Evolutionary conservation across 2,113 vertebrate genomes (phyloP).

Genomic region (Alligator sinensis): DNA sequence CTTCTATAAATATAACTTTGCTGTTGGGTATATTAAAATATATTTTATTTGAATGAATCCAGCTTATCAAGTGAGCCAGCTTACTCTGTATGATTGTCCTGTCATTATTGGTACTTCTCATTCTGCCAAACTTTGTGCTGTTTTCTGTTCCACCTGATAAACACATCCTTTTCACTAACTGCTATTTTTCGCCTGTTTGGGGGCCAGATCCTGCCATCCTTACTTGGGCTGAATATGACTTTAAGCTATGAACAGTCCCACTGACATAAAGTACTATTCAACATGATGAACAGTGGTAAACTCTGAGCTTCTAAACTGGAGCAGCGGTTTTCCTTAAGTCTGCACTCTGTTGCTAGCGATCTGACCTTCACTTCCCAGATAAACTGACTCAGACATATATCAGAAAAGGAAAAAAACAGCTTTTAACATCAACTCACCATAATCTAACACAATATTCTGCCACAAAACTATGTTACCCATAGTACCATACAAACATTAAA

Average conservation of each 20-base stretch:
- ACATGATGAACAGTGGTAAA: not conserved
- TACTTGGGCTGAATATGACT: not conserved
- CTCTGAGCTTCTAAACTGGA: not conserved
- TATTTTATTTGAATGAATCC: not conserved
- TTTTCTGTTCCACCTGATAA: not conserved
- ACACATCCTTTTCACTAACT: not conserved
- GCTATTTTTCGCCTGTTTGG: not conserved
- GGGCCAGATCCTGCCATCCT: not conserved
- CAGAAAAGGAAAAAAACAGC: not conserved
- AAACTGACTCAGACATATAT: not conserved
- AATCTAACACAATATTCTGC: not conserved
- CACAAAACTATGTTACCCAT: not conserved
- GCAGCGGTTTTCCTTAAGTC: not conserved
- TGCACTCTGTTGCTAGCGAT: not conserved
- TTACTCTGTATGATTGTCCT: not conserved
- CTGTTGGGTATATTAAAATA: not conserved
- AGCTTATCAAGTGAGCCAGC: not conserved
- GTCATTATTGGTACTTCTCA: not conserved
- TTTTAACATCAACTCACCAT: not conserved
- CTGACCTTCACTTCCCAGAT: not conserved
- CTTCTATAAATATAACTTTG: not conserved
- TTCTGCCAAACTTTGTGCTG: not conserved
- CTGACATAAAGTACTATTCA: not conserved
- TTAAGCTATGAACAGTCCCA: not conserved
- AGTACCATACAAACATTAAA: not conserved